Percentiles rank a stretch among this genome's conserved stretches.
Conservation (phyloP, 1,140 invertebrate genomes). For the Zaprionus gabonicus region DNA sequence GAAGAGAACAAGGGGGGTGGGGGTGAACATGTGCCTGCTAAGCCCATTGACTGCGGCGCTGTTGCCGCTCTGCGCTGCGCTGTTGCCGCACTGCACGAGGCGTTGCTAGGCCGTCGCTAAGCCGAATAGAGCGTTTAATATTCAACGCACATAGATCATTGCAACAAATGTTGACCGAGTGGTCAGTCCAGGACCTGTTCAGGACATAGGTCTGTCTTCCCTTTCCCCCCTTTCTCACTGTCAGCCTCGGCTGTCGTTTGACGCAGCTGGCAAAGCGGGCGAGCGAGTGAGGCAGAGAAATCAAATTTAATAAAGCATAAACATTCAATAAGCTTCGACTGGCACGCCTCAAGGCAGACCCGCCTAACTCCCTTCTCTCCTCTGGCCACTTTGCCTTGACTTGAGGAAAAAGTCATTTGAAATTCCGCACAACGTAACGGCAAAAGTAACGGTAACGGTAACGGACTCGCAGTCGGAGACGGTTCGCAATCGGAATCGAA, state of each 20-base stretch:
- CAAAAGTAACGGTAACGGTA: constrained; percentile 50
- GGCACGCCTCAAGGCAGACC: constrained; percentile 32
- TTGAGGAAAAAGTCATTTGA: constrained; percentile 68
- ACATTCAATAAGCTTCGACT: constrained; percentile 77
- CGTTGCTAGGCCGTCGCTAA: constrained; percentile 24
- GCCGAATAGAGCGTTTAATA: constrained; percentile 67
- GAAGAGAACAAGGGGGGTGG: background rate
- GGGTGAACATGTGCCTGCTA: background rate
- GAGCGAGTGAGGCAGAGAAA: constrained; percentile 57
- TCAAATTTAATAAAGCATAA: constrained; percentile 84
- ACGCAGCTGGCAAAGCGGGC: constrained; percentile 21
- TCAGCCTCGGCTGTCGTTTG: constrained; percentile 9
- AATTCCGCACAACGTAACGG: constrained; percentile 63
- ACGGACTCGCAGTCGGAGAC: constrained; percentile 40
- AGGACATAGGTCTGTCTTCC: constrained; percentile 16
- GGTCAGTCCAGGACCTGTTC: constrained; percentile 13
- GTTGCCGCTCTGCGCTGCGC: background rate
- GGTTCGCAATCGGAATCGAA: constrained; percentile 65
- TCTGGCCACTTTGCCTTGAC: background rate
- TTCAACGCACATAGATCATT: constrained; percentile 84
- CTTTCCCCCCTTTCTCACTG: background rate
- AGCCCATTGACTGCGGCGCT: constrained; percentile 1
- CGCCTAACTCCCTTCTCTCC: background rate
- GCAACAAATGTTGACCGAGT: constrained; percentile 75
- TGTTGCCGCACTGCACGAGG: constrained; percentile 10